Conservation (phyloP, 2,113 vertebrate genomes). For the Campylomormyrus numenius region DNA sequence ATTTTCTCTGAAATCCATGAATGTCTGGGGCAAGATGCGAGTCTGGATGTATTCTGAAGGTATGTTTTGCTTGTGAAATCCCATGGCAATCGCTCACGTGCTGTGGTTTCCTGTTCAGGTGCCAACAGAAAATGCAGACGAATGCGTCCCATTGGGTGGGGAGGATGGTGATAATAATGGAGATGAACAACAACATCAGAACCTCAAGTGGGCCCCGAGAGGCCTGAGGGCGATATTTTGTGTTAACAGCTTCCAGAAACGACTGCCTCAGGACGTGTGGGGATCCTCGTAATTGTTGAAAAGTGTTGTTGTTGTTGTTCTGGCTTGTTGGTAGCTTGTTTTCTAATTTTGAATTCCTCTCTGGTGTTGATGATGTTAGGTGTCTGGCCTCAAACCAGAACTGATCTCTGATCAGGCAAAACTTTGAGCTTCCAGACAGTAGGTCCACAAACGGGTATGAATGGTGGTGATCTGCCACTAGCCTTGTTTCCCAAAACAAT, state of each 20-base stretch:
- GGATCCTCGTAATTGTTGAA: not conserved
- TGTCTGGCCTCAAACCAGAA: not conserved
- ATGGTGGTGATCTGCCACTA: not conserved
- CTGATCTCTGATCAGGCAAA: not conserved
- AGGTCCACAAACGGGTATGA: not conserved
- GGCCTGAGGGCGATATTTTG: not conserved
- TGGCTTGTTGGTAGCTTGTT: not conserved
- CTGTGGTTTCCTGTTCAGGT: slow-evolving; percentile 16
- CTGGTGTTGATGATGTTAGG: not conserved
- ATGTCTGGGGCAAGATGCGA: not conserved
- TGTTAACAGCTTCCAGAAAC: not conserved
- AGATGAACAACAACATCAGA: not conserved
- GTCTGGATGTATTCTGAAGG: not conserved
- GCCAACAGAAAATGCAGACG: not conserved
- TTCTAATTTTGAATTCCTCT: not conserved
- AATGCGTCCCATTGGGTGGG: not conserved
- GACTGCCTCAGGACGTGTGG: not conserved
- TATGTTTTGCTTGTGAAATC: not conserved
- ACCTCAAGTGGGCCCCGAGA: not conserved
- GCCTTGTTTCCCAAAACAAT: not conserved
- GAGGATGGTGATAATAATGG: not conserved
- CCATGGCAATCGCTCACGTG: not conserved
- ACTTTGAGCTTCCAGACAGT: not conserved
- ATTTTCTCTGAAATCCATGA: not conserved
- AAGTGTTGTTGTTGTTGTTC: not conserved